Evolutionary conservation across 2,113 vertebrate species (phyloP).

Genomic region (Montifringilla adamsi): DNA sequence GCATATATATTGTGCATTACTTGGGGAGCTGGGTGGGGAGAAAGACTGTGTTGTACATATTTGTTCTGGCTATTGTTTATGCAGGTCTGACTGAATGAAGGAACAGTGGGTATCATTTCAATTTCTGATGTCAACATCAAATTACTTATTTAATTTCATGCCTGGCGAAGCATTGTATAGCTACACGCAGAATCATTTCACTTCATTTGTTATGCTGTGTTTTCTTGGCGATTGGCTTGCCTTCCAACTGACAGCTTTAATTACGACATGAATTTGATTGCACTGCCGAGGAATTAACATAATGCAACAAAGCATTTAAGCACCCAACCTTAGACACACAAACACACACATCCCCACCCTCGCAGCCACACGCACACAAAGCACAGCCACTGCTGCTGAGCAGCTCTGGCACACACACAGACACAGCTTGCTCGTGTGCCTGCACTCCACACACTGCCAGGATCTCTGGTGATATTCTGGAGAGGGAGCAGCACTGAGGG

Average conservation of each 20-base stretch:
- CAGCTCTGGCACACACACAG: background rate
- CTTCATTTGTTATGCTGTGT: slow-evolving; percentile 93
- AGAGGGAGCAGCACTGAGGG: background rate
- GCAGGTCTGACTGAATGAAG: slow-evolving; percentile 80
- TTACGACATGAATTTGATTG: slow-evolving; percentile 94
- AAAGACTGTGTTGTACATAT: slow-evolving; percentile 73
- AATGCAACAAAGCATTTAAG: slow-evolving; percentile 84
- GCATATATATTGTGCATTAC: slow-evolving; percentile 83
- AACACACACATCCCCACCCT: slow-evolving; percentile 34
- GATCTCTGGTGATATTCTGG: rapidly evolving
- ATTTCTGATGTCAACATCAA: slow-evolving; percentile 98
- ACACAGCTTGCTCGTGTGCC: background rate
- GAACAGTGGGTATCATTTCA: slow-evolving; percentile 95
- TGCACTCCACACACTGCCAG: background rate
- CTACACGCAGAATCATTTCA: slow-evolving; percentile 92
- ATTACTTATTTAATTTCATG: slow-evolving; percentile 99
- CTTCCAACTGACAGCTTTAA: slow-evolving; percentile 97
- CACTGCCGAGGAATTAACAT: slow-evolving; percentile 85
- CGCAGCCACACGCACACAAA: background rate
- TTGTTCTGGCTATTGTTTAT: slow-evolving; percentile 81
- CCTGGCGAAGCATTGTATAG: slow-evolving; percentile 94
- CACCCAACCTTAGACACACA: slow-evolving; percentile 70
- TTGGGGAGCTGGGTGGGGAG: slow-evolving; percentile 69
- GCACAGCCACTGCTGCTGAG: slow-evolving; percentile 10
- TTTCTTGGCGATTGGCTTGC: slow-evolving; percentile 86